Conservation (phyloP, 2,888 invertebrate genomes). For the Limnephilus lunatus region DNA sequence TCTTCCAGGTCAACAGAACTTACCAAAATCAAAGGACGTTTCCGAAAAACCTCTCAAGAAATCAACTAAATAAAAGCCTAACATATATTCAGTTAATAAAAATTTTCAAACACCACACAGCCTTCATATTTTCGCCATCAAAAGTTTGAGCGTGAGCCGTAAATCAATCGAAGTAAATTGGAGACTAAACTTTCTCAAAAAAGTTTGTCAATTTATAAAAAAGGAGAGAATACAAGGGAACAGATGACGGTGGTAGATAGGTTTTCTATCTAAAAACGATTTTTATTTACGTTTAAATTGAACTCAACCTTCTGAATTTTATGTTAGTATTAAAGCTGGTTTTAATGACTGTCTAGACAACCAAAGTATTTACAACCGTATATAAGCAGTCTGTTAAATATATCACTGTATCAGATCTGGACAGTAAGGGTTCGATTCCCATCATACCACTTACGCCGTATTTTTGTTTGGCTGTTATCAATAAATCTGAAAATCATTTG, state of each 20-base stretch:
- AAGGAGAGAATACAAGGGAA: background rate
- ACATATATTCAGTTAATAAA: background rate
- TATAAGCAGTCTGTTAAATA: background rate
- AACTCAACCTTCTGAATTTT: background rate
- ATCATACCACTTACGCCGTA: too few relatives aligned
- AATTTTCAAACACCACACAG: background rate
- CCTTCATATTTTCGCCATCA: background rate
- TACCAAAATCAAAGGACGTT: background rate
- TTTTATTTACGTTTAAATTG: background rate
- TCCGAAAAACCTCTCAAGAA: background rate
- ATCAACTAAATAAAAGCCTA: background rate
- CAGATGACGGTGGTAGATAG: background rate
- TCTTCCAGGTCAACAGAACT: background rate
- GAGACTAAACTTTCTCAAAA: slow-evolving; percentile 4
- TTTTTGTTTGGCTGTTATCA: too few relatives aligned
- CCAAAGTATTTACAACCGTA: too few relatives aligned
- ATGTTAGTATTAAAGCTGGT: background rate
- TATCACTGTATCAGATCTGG: background rate
- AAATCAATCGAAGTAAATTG: slow-evolving; percentile 39
- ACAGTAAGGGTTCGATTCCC: background rate
- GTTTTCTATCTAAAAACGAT: background rate
- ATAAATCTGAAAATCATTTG: too few relatives aligned
- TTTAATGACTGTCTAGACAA: background rate
- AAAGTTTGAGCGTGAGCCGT: slow-evolving; percentile 18
- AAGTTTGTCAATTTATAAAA: slow-evolving; percentile 36